Percentiles rank a stretch among this genome's conserved stretches.
These are phyloP conservation scores for Andrena camellia DNA, from an alignment of 2,888 invertebrate genomes.

Conservation along the genomic window DNA sequence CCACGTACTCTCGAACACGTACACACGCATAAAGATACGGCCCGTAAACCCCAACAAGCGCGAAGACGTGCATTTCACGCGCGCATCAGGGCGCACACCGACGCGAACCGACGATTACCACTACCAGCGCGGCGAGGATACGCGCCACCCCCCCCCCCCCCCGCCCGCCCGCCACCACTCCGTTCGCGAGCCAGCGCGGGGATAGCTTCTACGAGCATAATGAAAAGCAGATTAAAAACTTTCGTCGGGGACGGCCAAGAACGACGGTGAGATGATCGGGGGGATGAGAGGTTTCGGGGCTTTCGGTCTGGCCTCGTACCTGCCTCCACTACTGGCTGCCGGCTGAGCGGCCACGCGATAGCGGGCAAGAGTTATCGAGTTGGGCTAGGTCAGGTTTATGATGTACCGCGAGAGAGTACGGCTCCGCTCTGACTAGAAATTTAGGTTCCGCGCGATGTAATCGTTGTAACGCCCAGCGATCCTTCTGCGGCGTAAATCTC, in stretches of 20 bases:
- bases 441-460: conserved; percentile 19
- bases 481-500: not conserved
- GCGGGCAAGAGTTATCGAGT: conserved; percentile 56
- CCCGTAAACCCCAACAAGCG: conserved; percentile 79
- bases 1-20: conserved; percentile 78
- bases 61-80: conserved; percentile 68
- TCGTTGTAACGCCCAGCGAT: not conserved
- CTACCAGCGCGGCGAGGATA: conserved; percentile 18
- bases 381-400: conserved; percentile 70
- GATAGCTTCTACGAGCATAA: conserved; percentile 71
- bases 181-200: conserved; percentile 11
- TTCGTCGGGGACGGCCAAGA: conserved; percentile 63
- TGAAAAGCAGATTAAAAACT: conserved; percentile 79
- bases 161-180: no score
- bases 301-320: conserved; percentile 56
- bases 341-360: conserved; percentile 35
- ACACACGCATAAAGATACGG: conserved; percentile 77
- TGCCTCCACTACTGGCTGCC: conserved; percentile 40
- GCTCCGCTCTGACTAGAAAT: conserved; percentile 13
- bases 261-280: conserved; percentile 61
- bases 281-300: conserved; percentile 57
- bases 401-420: conserved; percentile 31
- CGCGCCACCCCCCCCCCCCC: not conserved
- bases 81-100: conserved; percentile 36
- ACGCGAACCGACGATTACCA: conserved; percentile 49